A percentile compares a stretch with the other conserved stretches of the same genome.
phyloP scores from a whole-genome alignment of 2,888 invertebrate species.

The Cybosia mesomella region DNA sequence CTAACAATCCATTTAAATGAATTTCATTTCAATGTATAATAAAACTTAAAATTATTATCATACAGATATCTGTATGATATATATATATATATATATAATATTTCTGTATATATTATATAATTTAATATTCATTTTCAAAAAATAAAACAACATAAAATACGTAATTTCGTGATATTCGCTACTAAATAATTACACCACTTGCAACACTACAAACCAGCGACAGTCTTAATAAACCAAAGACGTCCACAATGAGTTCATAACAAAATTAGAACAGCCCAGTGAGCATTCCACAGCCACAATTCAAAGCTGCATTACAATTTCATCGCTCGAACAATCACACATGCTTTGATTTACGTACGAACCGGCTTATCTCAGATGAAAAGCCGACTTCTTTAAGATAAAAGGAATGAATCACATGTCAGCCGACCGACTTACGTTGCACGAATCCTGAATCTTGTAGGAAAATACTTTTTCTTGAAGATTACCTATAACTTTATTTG shows the following conservation, averaged over 20 bases:
- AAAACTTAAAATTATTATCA: too few species aligned
- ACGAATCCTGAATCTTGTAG: constrained; percentile 53
- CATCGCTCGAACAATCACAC: constrained; percentile 68
- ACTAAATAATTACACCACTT: not conserved
- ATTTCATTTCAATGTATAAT: too few species aligned
- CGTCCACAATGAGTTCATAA: constrained; percentile 32
- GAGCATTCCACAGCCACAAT: constrained; percentile 32
- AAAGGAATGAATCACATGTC: constrained; percentile 83
- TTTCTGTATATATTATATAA: too few species aligned
- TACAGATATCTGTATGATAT: too few species aligned
- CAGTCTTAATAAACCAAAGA: not conserved
- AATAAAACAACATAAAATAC: too few species aligned
- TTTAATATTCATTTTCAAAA: too few species aligned
- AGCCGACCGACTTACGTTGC: constrained; percentile 76
- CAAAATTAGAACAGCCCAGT: constrained; percentile 42
- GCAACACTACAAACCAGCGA: not conserved
- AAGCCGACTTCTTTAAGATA: constrained; percentile 75
- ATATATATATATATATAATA: too few species aligned
- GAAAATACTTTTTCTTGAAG: constrained; percentile 54
- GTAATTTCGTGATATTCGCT: not conserved
- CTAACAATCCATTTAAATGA: too few species aligned
- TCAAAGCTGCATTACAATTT: constrained; percentile 67
- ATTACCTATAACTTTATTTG: constrained; percentile 54
- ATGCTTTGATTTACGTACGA: constrained; percentile 77
- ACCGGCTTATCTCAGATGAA: constrained; percentile 73